A percentile compares a stretch with the other conserved stretches of the same genome.
phyloP scores from a whole-genome alignment of 2,113 vertebrate genomes.

The Onychostoma macrolepis region DNA sequence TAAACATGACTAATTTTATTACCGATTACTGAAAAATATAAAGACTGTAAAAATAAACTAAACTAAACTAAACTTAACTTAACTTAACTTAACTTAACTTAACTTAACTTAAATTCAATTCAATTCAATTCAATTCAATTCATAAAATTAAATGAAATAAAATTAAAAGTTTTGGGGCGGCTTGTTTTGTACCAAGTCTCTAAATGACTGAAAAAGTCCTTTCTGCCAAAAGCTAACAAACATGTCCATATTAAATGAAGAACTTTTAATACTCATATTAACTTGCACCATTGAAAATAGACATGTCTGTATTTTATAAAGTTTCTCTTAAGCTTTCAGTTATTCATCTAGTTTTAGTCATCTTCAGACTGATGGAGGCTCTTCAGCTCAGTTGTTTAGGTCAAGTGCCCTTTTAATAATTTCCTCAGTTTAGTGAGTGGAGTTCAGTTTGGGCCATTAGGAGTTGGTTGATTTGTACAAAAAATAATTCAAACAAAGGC shows the following conservation, averaged over 20 bases:
- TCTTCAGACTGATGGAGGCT: conserved; percentile 13
- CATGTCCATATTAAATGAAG: not conserved
- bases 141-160: too few species aligned
- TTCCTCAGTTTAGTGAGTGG: not conserved
- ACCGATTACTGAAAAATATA: not conserved
- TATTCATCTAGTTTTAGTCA: not conserved
- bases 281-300: not conserved
- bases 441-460: not conserved
- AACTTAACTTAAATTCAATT: too few species aligned
- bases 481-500: not conserved
- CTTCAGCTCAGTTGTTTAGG: not conserved
- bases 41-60: not conserved
- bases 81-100: too few species aligned
- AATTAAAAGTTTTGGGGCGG: too few species aligned
- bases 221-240: not conserved
- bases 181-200: not conserved
- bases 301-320: not conserved
- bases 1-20: not conserved
- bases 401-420: conserved; percentile 28
- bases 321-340: not conserved
- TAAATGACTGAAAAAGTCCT: not conserved
- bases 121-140: too few species aligned
- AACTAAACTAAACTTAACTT: not conserved
- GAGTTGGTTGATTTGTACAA: not conserved
- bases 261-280: not conserved